Conservation (phyloP, 2,888 invertebrate species). For the Pseudococcus longispinus region DNA sequence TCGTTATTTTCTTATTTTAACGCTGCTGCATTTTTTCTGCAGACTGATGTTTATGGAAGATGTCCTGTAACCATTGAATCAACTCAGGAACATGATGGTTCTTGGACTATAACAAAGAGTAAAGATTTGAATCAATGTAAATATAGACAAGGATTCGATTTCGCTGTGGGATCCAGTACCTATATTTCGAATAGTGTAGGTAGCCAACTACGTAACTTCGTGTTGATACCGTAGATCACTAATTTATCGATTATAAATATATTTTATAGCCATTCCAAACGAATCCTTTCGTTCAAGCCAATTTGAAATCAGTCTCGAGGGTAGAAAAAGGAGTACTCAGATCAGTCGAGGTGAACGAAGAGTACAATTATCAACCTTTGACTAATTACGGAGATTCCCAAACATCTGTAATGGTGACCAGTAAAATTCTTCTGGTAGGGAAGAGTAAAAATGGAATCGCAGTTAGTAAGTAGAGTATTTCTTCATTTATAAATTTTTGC, state of each 20-base stretch:
- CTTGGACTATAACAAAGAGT: constrained; percentile 45
- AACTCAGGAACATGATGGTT: constrained; percentile 34
- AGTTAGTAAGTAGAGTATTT: neutral
- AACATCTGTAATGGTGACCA: constrained; percentile 37
- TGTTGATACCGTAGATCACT: neutral
- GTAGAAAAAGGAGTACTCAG: constrained; percentile 47
- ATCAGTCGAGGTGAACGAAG: constrained; percentile 38
- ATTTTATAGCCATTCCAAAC: constrained; percentile 32
- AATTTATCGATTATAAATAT: neutral
- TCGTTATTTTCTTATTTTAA: neutral
- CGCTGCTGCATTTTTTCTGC: neutral
- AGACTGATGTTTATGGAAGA: constrained; percentile 51
- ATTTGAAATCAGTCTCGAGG: constrained; percentile 25
- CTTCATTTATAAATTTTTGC: neutral
- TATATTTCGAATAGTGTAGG: constrained; percentile 23
- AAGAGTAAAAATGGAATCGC: constrained; percentile 28
- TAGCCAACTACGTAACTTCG: neutral
- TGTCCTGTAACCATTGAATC: constrained; percentile 42
- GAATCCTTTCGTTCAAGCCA: constrained; percentile 55
- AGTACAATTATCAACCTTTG: constrained; percentile 51
- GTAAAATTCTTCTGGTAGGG: neutral
- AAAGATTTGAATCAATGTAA: constrained; percentile 55
- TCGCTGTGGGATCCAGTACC: constrained; percentile 34
- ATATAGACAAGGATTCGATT: constrained; percentile 50
- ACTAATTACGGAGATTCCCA: constrained; percentile 38